phyloP scores from a whole-genome alignment of 1,140 invertebrate species.

The Acromyrmex echinatior region DNA sequence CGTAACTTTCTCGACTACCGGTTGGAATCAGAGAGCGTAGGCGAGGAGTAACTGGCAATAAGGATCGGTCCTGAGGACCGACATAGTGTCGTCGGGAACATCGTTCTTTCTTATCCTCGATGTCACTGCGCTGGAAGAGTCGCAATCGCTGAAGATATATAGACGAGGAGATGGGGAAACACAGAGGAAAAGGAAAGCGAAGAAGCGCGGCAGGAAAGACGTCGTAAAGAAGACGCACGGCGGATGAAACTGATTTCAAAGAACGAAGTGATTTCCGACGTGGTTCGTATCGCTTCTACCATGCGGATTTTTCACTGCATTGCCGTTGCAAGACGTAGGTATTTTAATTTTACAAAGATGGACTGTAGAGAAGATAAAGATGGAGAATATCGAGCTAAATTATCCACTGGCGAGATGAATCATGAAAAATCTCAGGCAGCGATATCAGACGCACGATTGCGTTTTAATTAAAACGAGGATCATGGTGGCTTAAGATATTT shows the following conservation, averaged over 20 bases:
- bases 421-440: conserved; percentile 70
- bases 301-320: neutral
- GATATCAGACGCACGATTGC: conserved; percentile 79
- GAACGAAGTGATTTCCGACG: conserved; percentile 32
- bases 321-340: conserved; percentile 12
- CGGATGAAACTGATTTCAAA: conserved; percentile 62
- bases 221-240: conserved; percentile 61
- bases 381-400: conserved; percentile 66
- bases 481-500: conserved; percentile 81
- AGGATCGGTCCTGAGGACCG: conserved; percentile 37
- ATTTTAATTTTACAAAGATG: conserved; percentile 49
- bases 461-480: conserved; percentile 83
- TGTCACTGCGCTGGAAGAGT: conserved; percentile 62
- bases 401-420: conserved; percentile 76
- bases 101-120: conserved; percentile 67
- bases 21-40: conserved; percentile 33
- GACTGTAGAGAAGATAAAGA: neutral
- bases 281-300: neutral
- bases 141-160: conserved; percentile 64
- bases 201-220: conserved; percentile 36
- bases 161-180: conserved; percentile 57
- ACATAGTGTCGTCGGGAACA: conserved; percentile 52
- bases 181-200: conserved; percentile 34
- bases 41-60: conserved; percentile 57
- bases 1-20: conserved; percentile 69